Base-by-base conservation (phyloP, 2,113 vertebrate genomes). In the Okapia johnstoni region DNA sequence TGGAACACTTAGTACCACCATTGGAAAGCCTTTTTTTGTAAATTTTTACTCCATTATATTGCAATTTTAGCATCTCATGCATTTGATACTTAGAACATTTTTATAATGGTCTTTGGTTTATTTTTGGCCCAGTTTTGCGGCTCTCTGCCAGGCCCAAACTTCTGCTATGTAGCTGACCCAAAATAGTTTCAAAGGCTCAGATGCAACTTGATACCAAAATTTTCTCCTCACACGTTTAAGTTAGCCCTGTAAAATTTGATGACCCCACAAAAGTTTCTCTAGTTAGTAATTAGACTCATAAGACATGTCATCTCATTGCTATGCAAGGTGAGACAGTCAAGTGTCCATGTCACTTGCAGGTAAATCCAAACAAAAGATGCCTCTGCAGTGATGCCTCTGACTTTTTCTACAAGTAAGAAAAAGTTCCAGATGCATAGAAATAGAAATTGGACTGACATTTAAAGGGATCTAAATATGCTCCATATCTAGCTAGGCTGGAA, bases 41-140 rank as follows among this genome's bases (percentile, higher is more conserved):
- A 96, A 84, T 98, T 98, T 98, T 94, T 97, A 97, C 91, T 97
- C 93, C 55, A 90, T 98, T 98, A 98, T 98, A 93, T 93, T 97
- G 94, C 89, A 97, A 81, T 98, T 98, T 98, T 96, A 97, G 95
- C 94, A 97, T 97, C 95, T 97, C 95, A 97, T 87, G 90, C 77
- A 57, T 96, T 98, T 97, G 98, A 95, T 96, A 98, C 97, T 98
- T 94, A 63, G 60, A 93, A 76, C 97, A 97, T 97, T 97, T 98
- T 98, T 97, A 97, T 97, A 98, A 97, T 98, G 97, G 98, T 98
- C 95, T 92, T 95, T 70, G 84, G 94, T 98, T 98, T 98, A 98
- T 98, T 98, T 98, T 98, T 98, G 98, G 96, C 92, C 87, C 93
- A 25, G 89, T 96, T 97, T 97, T 97, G 96, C 5, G 92, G 97